A percentile compares a stretch with the other conserved stretches of the same genome.
These are phyloP conservation scores for Muntiacus reevesi DNA, from an alignment of 2,113 vertebrate species.

Conservation along the genomic window DNA sequence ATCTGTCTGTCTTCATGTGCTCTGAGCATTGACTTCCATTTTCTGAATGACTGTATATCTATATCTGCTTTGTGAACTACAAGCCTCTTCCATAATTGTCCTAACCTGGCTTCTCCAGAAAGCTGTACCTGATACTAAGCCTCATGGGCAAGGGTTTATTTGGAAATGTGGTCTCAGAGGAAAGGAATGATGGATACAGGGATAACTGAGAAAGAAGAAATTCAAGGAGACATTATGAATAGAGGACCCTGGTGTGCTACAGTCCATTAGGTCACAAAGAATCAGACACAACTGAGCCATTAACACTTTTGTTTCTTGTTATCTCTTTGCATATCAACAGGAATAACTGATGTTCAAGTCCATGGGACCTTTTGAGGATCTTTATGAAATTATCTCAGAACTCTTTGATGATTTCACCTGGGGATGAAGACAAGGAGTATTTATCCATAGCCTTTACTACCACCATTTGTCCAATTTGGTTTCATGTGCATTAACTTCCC, in stretches of 20 bases:
- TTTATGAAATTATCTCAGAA: not conserved
- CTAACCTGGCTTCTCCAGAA: not conserved
- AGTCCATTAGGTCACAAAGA: not conserved
- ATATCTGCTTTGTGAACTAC: not conserved
- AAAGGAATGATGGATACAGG: not conserved
- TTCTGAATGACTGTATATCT: too few species aligned
- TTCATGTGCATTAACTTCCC: not conserved
- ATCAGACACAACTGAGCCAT: not conserved
- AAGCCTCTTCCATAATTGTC: not conserved
- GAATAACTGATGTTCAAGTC: not conserved
- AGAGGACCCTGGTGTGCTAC: not conserved
- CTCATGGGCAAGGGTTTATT: not conserved
- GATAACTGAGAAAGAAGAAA: not conserved
- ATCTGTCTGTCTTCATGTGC: not conserved
- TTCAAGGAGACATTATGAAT: not conserved
- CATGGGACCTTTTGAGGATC: not conserved
- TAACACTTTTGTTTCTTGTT: not conserved
- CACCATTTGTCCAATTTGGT: not conserved
- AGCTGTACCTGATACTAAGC: not conserved
- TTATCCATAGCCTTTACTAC: not conserved
- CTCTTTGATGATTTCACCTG: not conserved
- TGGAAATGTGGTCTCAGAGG: not conserved
- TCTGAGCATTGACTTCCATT: not conserved
- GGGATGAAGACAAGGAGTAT: not conserved
- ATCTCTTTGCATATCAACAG: not conserved